phyloP scores from a whole-genome alignment of 1,140 invertebrate genomes.

The Ceratoteleas bidentatus region DNA sequence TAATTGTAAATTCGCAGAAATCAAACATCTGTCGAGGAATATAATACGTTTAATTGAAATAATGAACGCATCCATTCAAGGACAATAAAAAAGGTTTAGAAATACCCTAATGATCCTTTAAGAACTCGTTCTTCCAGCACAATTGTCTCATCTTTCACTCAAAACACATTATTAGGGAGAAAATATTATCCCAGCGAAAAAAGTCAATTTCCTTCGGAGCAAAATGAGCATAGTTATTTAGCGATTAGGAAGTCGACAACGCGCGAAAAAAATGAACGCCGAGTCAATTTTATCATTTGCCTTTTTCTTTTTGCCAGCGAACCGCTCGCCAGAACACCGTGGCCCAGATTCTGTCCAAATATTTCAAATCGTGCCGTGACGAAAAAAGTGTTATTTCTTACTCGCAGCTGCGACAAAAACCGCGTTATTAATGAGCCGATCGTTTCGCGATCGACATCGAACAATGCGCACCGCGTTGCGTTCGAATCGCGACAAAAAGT shows the following conservation, averaged over 20 bases:
- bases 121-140: conserved; percentile 56
- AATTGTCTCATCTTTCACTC: conserved; percentile 65
- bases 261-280: conserved; percentile 36
- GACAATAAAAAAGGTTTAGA: conserved; percentile 43
- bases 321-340: neutral
- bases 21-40: conserved; percentile 32
- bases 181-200: conserved; percentile 58
- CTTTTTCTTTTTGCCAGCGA: neutral
- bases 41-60: conserved; percentile 51
- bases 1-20: conserved; percentile 15
- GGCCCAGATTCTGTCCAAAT: neutral
- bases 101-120: conserved; percentile 61
- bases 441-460: conserved; percentile 10
- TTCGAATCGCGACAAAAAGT: conserved; percentile 21
- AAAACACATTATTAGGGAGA: conserved; percentile 64
- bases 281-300: conserved; percentile 41
- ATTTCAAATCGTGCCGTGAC: neutral
- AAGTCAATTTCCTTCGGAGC: conserved; percentile 60
- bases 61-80: conserved; percentile 35
- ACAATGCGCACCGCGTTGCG: conserved; percentile 28
- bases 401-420: neutral
- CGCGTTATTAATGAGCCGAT: conserved; percentile 1
- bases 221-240: conserved; percentile 74
- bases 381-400: neutral
- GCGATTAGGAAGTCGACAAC: conserved; percentile 71